These are phyloP conservation scores for Cynodonichthys magdalenae DNA, from an alignment of 2,797 vertebrate genomes.

Conservation along the genomic window DNA sequence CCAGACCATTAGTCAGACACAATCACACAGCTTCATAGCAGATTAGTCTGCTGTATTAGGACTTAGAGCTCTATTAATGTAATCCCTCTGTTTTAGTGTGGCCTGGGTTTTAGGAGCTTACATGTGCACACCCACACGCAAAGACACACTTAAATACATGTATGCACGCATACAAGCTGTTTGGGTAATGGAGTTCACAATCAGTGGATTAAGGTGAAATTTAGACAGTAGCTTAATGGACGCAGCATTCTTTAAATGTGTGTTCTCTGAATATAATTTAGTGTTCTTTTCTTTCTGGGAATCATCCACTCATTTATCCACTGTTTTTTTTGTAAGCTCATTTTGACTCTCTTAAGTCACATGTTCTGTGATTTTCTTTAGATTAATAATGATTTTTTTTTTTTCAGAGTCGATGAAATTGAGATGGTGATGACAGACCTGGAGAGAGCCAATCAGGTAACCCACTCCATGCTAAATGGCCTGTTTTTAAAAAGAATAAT, in stretches of 20 bases:
- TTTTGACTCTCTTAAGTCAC: slow-evolving; percentile 3
- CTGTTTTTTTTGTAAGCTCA: slow-evolving; percentile 17
- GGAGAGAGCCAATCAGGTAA: slow-evolving; percentile 99
- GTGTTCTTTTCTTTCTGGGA: slow-evolving; percentile 32
- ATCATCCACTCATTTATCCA: slow-evolving; percentile 25
- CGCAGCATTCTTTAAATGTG: slow-evolving; percentile 50
- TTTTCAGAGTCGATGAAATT: slow-evolving; percentile 92
- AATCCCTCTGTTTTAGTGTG: slow-evolving; percentile 83
- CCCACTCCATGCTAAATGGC: slow-evolving; percentile 7
- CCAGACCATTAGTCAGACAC: slow-evolving; percentile 79
- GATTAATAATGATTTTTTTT: slow-evolving; percentile 46
- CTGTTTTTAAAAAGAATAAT: too few species aligned
- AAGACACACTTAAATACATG: slow-evolving; percentile 65
- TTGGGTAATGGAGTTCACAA: slow-evolving; percentile 75
- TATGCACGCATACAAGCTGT: slow-evolving; percentile 74
- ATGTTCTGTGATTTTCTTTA: slow-evolving; percentile 22
- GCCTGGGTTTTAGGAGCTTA: slow-evolving; percentile 77
- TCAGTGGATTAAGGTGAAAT: slow-evolving; percentile 83
- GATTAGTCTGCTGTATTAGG: slow-evolving; percentile 82
- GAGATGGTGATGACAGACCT: slow-evolving; percentile 99
- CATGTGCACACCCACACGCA: slow-evolving; percentile 70
- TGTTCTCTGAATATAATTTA: slow-evolving; percentile 15
- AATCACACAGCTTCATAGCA: slow-evolving; percentile 81
- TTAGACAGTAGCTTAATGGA: slow-evolving; percentile 78
- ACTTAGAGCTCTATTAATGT: slow-evolving; percentile 83